A percentile compares a stretch with the other conserved stretches of the same genome.
Evolutionary conservation across 2,888 invertebrate species (phyloP).

Genomic region (Drosophila vallismaia): DNA sequence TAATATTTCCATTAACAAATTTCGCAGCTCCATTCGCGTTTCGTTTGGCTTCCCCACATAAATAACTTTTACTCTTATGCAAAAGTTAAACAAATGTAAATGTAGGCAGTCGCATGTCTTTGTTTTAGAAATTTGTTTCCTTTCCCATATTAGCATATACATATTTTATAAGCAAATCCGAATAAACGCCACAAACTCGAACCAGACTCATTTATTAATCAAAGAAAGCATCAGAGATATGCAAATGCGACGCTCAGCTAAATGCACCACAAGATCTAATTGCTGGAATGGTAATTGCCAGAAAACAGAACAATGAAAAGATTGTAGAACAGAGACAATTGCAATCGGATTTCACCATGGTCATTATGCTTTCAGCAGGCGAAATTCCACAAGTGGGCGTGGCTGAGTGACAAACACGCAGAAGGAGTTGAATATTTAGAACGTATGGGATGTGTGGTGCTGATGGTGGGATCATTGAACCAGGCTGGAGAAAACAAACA

Average conservation of each 20-base stretch:
- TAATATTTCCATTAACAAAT: constrained; percentile 4
- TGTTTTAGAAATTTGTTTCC: constrained; percentile 63
- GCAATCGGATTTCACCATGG: constrained; percentile 27
- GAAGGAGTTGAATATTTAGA: constrained; percentile 18
- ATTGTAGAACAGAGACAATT: constrained; percentile 25
- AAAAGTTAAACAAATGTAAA: constrained; percentile 58
- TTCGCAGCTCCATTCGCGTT: neutral
- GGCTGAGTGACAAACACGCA: constrained; percentile 47
- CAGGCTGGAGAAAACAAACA: constrained; percentile 31
- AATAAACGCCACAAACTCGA: constrained; percentile 22
- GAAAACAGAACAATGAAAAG: constrained; percentile 23
- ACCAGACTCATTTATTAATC: constrained; percentile 23
- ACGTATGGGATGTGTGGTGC: constrained; percentile 10
- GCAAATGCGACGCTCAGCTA: constrained; percentile 12
- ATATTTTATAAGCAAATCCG: constrained; percentile 8
- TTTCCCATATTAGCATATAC: constrained; percentile 55
- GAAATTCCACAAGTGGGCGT: constrained; percentile 46
- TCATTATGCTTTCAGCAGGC: constrained; percentile 48
- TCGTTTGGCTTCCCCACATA: constrained; percentile 41
- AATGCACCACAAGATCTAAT: constrained; percentile 20
- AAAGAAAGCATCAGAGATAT: constrained; percentile 20
- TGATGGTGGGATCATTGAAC: constrained; percentile 59
- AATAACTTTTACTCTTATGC: constrained; percentile 75
- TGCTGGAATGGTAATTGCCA: constrained; percentile 34
- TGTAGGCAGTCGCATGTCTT: constrained; percentile 26